These are phyloP conservation scores for Delia radicum DNA, from an alignment of 1,140 invertebrate species.

Conservation along the genomic window DNA sequence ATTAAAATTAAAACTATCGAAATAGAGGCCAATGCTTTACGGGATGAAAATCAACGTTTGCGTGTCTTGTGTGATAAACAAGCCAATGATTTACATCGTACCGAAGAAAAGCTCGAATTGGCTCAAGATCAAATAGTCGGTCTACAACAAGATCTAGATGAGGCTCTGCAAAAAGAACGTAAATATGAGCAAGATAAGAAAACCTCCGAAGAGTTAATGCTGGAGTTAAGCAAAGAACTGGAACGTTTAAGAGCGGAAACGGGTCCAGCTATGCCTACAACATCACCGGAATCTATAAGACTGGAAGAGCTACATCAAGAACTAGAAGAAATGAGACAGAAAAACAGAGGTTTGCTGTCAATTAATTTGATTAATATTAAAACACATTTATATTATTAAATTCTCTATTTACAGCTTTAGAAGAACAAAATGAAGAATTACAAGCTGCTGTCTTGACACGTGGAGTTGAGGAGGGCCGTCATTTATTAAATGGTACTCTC, in stretches of 20 bases:
- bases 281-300: slow-evolving; percentile 65
- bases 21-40: slow-evolving; percentile 72
- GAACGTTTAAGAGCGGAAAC: slow-evolving; percentile 58
- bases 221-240: slow-evolving; percentile 60
- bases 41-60: slow-evolving; percentile 69
- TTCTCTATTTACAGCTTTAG: slow-evolving; percentile 63
- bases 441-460: slow-evolving; percentile 85
- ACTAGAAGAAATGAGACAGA: slow-evolving; percentile 65
- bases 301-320: slow-evolving; percentile 73
- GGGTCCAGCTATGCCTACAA: slow-evolving; percentile 61
- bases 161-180: slow-evolving; percentile 56
- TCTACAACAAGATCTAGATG: slow-evolving; percentile 58
- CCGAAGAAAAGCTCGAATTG: slow-evolving; percentile 54
- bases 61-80: slow-evolving; percentile 55
- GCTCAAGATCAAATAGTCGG: slow-evolving; percentile 56
- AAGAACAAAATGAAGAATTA: slow-evolving; percentile 88
- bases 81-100: slow-evolving; percentile 51
- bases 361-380: background rate
- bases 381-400: background rate
- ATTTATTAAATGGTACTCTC: slow-evolving; percentile 69
- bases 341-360: slow-evolving; percentile 67
- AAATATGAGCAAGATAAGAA: slow-evolving; percentile 53
- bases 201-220: slow-evolving; percentile 53
- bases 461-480: slow-evolving; percentile 83
- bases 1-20: slow-evolving; percentile 80